Base-by-base conservation (phyloP, 2,113 vertebrate species). In the Notechis scutatus region DNA sequence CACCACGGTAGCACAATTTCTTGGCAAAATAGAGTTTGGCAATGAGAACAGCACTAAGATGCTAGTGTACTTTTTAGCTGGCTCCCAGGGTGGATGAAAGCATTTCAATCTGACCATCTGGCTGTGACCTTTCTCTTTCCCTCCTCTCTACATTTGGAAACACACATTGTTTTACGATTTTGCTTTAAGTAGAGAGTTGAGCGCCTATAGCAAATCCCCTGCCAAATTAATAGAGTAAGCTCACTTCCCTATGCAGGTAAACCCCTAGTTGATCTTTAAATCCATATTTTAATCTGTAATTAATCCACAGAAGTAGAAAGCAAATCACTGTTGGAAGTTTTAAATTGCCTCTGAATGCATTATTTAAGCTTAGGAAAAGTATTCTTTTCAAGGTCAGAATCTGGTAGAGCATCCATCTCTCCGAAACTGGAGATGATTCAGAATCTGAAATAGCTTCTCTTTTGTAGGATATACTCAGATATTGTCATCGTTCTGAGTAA, bases 221-320 rank as follows among this genome's bases (percentile, higher is more conserved):
- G 74, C 88, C 92, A 90, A 93, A 42, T 90, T 93, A 93, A 93
- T 54, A 86, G 92, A 93, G 90, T 86, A 93, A 90, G 74, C 92
- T 90, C 74, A 90, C 74, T 90, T 86, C 92, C 47, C 88, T 56
- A 59, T 93, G 92, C 85, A 90, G 92, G 90, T 74, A 90, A 90
- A 93, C 88, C 88, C 88, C 26, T 45, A 93, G 56, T 90, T 93
- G 92, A 93, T 90, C 88, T 93, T 93, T 93, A 90, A 93, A 93
- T 89, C 88, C 74, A 42, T 81, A 50, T 93, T 90, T 93, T 93
- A 93, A 93, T 93, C 92, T 93, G 92, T 90, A 42, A 93, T 93
- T 93, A 93, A 93, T 93, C 92, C 88, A 93, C 61, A 81, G 69
- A 56, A 90, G 56, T 14, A 3, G 88, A 86, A 93, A 86, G 55